Base-by-base conservation (phyloP, 2,797 vertebrate species). In the Octomys mimax region DNA sequence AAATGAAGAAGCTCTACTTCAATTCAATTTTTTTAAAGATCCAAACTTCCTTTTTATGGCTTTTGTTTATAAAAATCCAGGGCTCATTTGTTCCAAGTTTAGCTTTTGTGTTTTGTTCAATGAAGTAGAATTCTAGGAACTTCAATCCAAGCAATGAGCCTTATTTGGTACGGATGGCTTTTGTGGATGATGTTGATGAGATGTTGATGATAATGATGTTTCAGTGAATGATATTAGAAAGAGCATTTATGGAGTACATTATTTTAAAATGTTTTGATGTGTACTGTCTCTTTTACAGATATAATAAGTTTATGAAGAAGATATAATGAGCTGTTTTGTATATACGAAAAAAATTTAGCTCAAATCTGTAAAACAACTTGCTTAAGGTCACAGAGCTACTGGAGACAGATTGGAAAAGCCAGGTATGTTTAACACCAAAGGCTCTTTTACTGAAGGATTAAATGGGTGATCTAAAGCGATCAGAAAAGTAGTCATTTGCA, bases 31-130 rank as follows among this genome's bases (percentile, higher is more conserved):
- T 66, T 71, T 71, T 78, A 64, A 95, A 96, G 62, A 75, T 70
- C 33, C 71, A 54, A 85, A 70, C 31, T 71, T 68, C 13, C 13
- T 82, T 97, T 73, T 87, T 36, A 93, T 92, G 39, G 10, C n/a
- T 94, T 96, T 96, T 95, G 57, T 95, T 94, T 95, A 94, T 95
- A 62, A 93, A 96, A 92, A 90, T 14, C 54, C 80, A 92, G 3
- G 52, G 31, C 9, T 93, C 79, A 91, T 93, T 96, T 93, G 80
- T 83, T 96, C 46, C 14, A 42, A 87, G 68, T 92, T 97, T 91
- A 90, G n/a, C 3, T 61, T 77, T 62, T 61, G 19, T 80, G 39
- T 92, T 92, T 93, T 91, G 33, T 90, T 82, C 46, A 36, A 9
- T 86, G 79, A 94, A 22, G 22, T 80, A 59, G 42, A 62, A 77